Evolutionary conservation across 2,888 invertebrate species (phyloP).

Genomic region (Diabrotica balteata): DNA sequence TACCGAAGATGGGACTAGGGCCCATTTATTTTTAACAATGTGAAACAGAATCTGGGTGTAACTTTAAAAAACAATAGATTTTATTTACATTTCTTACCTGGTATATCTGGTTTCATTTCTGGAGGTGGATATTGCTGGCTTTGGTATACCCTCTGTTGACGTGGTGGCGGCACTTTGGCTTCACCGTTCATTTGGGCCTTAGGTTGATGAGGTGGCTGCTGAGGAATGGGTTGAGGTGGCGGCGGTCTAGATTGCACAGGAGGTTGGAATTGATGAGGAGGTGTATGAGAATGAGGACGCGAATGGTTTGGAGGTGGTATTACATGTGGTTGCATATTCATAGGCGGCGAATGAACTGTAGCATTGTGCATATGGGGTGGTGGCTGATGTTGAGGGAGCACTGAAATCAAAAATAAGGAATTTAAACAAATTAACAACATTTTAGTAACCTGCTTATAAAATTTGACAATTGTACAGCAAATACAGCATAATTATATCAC

Average conservation of each 20-base stretch:
- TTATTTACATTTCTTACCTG: constrained; percentile 5
- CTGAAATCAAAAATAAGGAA: background rate
- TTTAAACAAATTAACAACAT: too few species aligned
- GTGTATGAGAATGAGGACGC: constrained; percentile 34
- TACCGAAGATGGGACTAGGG: too few species aligned
- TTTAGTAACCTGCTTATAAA: too few species aligned
- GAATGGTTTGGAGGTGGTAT: constrained; percentile 27
- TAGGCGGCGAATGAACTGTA: constrained; percentile 32
- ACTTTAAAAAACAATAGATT: too few species aligned
- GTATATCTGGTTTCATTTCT: constrained; percentile 35
- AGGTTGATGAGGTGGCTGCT: constrained; percentile 31
- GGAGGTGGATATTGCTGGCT: constrained; percentile 41
- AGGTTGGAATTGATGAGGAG: constrained; percentile 36
- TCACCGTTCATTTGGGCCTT: constrained; percentile 55
- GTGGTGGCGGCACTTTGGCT: constrained; percentile 44
- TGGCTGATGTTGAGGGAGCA: constrained; percentile 28
- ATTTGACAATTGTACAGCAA: too few species aligned
- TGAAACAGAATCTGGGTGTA: too few species aligned
- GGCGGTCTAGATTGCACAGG: constrained; percentile 17
- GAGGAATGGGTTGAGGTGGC: background rate
- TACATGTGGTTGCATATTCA: constrained; percentile 32
- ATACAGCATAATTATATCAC: too few species aligned
- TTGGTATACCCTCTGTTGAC: constrained; percentile 45
- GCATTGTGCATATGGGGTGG: constrained; percentile 33
- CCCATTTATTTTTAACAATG: too few species aligned